Evolutionary conservation across 2,888 invertebrate species (phyloP), one percentile per base, ranked within the genome.

Genomic region (Ectemnius lituratus): DNA sequence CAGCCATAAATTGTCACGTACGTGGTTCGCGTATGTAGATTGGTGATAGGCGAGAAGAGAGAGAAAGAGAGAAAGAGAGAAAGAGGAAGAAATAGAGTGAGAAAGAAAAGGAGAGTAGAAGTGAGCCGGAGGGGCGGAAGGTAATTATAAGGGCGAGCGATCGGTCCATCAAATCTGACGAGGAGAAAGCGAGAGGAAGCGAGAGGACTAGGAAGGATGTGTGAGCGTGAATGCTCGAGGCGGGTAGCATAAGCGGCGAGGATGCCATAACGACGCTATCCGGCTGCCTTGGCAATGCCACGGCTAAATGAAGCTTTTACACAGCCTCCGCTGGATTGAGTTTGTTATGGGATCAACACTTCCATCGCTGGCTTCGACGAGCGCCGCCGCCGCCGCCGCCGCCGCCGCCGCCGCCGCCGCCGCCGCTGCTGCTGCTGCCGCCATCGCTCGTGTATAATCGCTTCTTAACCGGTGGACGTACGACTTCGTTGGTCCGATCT

Each of bases 91-190:
- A 23, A 23, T 2, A 23, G 23, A 20, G 2, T 20, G 20, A 20
- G 20, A 20, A 20, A 20, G 20, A 20, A 2, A 20, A 6, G 62
- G 57, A 62, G 45, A 49, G 62, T 58, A 71, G 62, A 62, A 62
- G 77, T 45, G 78, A n/a, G 85, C 85, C 84, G 87, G 84, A 85
- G 86, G 79, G 78, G 77, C 75, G 76, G 27, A 74, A 75, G 83
- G 84, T 89, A 90, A 90, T 90, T 90, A 90, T 88, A 88, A 88
- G 83, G 86, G 82, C 82, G 84, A 87, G 87, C 88, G 88, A 87
- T 88, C 89, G 84, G 87, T 88, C 87, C 88, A 88, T 89, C 88
- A 88, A 86, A 88, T 85, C 81, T 84, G 84, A 88, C 87, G 85
- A 4, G 13, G 52, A 52, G 0, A 3, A 11, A 49, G 49, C 2